Evolutionary conservation across 2,888 invertebrate genomes (phyloP).

Genomic region (Pogonocherus hispidulus): DNA sequence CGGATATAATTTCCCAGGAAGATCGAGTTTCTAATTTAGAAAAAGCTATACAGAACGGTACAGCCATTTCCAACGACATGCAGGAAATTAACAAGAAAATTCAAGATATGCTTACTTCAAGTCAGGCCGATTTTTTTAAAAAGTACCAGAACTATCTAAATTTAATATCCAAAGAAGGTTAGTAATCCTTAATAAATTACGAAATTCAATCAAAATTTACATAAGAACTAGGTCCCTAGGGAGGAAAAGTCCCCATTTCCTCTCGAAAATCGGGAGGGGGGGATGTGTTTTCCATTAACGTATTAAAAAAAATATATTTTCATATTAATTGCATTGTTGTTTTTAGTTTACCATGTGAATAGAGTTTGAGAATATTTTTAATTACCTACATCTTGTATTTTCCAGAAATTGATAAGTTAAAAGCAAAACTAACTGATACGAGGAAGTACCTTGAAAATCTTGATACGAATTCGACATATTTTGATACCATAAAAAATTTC

Average conservation of each 20-base stretch:
- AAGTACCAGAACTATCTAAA: conserved; percentile 59
- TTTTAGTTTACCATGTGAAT: no score
- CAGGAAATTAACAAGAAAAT: conserved; percentile 59
- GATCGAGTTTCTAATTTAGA: conserved; percentile 47
- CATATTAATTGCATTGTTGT: no score
- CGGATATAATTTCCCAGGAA: conserved; percentile 49
- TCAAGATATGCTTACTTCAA: conserved; percentile 59
- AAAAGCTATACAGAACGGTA: conserved; percentile 46
- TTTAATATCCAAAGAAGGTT: conserved; percentile 59
- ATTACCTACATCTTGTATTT: no score
- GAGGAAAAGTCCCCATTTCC: no score
- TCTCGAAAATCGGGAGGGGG: no score
- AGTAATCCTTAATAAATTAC: conserved; percentile 30
- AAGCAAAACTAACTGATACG: conserved; percentile 40
- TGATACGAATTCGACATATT: conserved; percentile 27
- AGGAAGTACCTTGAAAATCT: conserved; percentile 38
- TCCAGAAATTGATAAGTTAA: conserved; percentile 45
- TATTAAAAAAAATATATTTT: no score
- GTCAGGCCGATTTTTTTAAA: conserved; percentile 61
- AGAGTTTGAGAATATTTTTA: no score
- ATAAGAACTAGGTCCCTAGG: no score
- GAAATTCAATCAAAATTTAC: no score
- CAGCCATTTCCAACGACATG: conserved; percentile 60
- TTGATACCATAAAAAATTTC: conserved; percentile 15
- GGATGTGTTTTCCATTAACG: no score